Evolutionary conservation across 2,797 vertebrate species (phyloP).

Genomic region (Sus cebifrons): DNA sequence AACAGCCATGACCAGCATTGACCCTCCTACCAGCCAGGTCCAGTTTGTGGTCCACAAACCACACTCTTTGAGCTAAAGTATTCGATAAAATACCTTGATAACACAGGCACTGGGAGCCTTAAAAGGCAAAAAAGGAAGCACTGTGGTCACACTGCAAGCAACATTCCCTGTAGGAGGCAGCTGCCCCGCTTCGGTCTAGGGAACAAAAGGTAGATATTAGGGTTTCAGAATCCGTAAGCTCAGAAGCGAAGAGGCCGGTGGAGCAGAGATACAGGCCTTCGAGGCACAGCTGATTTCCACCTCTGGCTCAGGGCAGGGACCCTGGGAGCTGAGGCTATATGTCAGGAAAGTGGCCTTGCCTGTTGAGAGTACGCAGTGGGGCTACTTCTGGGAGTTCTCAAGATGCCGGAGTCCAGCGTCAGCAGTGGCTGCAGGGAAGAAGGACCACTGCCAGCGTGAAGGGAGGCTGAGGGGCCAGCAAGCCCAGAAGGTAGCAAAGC

Average conservation of each 20-base stretch:
- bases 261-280: not conserved
- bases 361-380: rapidly evolving
- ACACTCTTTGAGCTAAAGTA: not conserved
- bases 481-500: rapidly evolving
- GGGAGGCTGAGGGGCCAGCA: not conserved
- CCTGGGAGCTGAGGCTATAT: not conserved
- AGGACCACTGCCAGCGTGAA: not conserved
- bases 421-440: rapidly evolving
- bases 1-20: not conserved
- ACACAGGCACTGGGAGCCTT: not conserved
- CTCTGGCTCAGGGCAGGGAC: too few species aligned
- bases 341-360: not conserved
- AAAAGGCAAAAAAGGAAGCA: not conserved
- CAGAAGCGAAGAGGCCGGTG: not conserved
- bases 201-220: not conserved
- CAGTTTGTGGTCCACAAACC: not conserved
- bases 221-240: not conserved
- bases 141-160: not conserved
- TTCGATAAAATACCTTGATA: not conserved
- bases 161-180: not conserved
- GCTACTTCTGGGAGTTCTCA: not conserved
- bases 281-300: not conserved
- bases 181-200: not conserved
- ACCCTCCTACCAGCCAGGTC: not conserved
- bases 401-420: not conserved